Base-by-base conservation (phyloP, 2,888 invertebrate genomes). In the Pollenia griseotomentosa region DNA sequence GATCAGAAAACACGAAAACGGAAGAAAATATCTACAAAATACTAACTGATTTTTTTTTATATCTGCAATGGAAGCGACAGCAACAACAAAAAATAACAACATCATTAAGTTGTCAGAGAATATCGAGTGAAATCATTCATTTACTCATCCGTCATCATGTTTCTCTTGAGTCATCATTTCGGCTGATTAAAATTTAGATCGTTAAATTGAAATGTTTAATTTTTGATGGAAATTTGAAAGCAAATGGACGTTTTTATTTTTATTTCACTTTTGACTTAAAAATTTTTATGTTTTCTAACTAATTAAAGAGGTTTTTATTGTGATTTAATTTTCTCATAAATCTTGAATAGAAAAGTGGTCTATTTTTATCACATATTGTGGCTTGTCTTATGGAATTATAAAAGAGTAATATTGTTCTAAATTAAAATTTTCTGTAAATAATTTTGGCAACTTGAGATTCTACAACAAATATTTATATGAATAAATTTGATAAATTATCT, bases 41-140 rank as follows among this genome's bases (percentile, higher is more conserved):
- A 44, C 57, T 57, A 66, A 12, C 44, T 66, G 19, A 46, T 65
- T 16, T 71, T 3, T 57, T 7, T 10, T 61, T 23, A 61, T 53
- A 61, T 23, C 51, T 51, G 53, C 4, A 51, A 16, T 33, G 14
- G 14, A 19, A 33, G 0, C 23, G 11, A 33, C 33, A 6, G 6
- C 33, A 33, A 33, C 33, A 33, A 59, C 40, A 40, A 42, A 14
- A 63, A 11, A 16, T 55, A 77, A 66, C 44, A 46, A 16, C 46
- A 55, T 66, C 55, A 66, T 77, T 65, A 57, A 77, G 57, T 66
- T 66, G 46, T 77, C 65, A n/a, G 23, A 65, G 19, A 77, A 77
- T 23, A 44, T 44, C 23, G 12, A 53, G 63, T 51, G 63, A 77
- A 77, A 57, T 77, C 66, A 44, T 33, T 55, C 65, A 77, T 55